phyloP scores from a whole-genome alignment of 2,888 invertebrate species.

The Parnassius glacialis region DNA sequence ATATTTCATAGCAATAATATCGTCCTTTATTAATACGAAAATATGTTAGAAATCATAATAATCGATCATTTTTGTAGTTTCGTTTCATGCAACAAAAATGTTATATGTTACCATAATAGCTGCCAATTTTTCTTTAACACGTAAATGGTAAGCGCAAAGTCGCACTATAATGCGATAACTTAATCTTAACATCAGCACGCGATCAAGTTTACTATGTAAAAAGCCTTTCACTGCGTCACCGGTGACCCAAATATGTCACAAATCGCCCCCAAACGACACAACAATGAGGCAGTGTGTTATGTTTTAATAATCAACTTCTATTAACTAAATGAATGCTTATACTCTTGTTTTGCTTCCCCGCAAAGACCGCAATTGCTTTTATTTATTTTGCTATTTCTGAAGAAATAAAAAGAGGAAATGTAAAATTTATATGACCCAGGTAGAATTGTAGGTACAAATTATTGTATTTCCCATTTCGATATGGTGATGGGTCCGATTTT shows the following conservation, averaged over 20 bases:
- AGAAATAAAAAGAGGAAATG: too few relatives aligned
- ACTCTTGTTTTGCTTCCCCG: not conserved
- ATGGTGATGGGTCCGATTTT: too few relatives aligned
- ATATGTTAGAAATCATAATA: too few relatives aligned
- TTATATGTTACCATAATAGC: conserved; percentile 3
- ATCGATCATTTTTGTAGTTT: not conserved
- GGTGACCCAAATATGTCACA: conserved; percentile 26
- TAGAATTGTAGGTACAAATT: too few relatives aligned
- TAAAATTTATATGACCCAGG: too few relatives aligned
- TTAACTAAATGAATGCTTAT: conserved; percentile 5
- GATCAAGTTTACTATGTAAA: conserved; percentile 14
- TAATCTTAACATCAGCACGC: conserved; percentile 27
- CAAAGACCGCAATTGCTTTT: too few relatives aligned
- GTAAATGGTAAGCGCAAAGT: conserved; percentile 17
- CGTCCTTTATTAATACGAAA: too few relatives aligned
- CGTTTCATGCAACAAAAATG: conserved; percentile 1
- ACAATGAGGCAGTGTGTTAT: conserved; percentile 18
- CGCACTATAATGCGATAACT: conserved; percentile 20
- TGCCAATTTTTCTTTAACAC: conserved; percentile 11
- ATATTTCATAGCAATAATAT: too few relatives aligned
- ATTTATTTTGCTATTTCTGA: too few relatives aligned
- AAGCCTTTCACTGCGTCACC: conserved; percentile 22
- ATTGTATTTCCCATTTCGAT: too few relatives aligned
- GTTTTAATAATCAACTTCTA: conserved; percentile 20
- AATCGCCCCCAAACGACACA: conserved; percentile 23